Base-by-base conservation (phyloP, 2,888 invertebrate genomes). In the Agrotis segetum region DNA sequence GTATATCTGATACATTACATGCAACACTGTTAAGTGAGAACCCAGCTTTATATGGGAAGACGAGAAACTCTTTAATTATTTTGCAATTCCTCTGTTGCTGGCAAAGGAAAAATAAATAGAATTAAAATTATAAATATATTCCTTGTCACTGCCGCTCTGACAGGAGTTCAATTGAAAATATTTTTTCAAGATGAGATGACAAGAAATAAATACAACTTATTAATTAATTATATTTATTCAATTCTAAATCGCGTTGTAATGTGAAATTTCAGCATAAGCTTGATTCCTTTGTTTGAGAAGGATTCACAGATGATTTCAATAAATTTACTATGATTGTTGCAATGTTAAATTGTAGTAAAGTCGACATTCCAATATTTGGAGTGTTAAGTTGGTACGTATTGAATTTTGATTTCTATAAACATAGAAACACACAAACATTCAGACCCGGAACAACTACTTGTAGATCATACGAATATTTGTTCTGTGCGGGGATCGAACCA, bases 171-270 rank as follows among this genome's bases (percentile, higher is more conserved):
- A 60, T 71, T 55, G 44, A 72, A 67, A 29, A 53, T 17, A 17
- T 3, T 81, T 77, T 81, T 77, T 53, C 71, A 77, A 74, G 55
- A 82, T 82, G 84, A 84, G 78, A 70, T 84, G 82, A 84, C 70
- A 67, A 47, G 52, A 53, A 61, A 59, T 46, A 24, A 74, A 47
- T 40, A 47, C 24, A n/a, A 74, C 44, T 67, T 67, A 14, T 2
- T 14, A 50, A 17, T 19, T 24, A 55, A 50, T 56, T 24, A 11
- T 62, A 21, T 60, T 58, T 68, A 56, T 21, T 71, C 55, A 69
- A 56, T 67, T 78, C 67, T 11, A 84, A 82, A 84, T 81, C 67
- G 68, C 60, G 61, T 71, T 50, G 76, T 75, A 44, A 84, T 84
- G 84, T 78, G 70, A 78, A 55, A 59, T 50, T 59, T 59, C 44